A percentile compares a stretch with the other conserved stretches of the same genome.
These are phyloP conservation scores for Scaptomyza cyrtandrae DNA, from an alignment of 2,888 invertebrate species.

Conservation along the genomic window DNA sequence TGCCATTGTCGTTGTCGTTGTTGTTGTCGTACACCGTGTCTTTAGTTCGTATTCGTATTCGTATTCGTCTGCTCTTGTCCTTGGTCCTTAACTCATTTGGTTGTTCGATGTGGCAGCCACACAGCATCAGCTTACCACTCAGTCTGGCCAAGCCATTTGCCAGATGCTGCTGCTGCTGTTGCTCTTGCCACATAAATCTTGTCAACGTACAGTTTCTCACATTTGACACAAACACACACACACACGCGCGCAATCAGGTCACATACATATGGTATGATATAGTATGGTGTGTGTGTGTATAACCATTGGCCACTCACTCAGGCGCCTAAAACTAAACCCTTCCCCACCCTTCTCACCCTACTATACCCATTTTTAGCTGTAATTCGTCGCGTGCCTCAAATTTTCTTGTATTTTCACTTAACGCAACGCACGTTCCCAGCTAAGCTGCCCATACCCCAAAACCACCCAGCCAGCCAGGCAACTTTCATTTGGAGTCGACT, in stretches of 20 bases:
- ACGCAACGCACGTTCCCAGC: conserved; percentile 70
- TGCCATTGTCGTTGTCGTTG: conserved; percentile 45
- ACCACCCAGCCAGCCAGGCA: conserved; percentile 3
- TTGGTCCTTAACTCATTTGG: conserved; percentile 44
- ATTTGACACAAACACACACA: conserved; percentile 58
- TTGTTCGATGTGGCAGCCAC: conserved; percentile 39
- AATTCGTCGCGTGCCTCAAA: conserved; percentile 72
- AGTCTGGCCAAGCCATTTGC: conserved; percentile 11
- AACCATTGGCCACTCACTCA: conserved; percentile 62
- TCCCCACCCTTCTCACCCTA: conserved; percentile 1
- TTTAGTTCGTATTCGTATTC: conserved; percentile 6
- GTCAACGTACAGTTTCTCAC: conserved; percentile 74
- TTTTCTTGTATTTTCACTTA: conserved; percentile 73
- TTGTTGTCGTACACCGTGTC: conserved; percentile 16
- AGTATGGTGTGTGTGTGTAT: conserved; percentile 2
- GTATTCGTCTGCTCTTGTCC: conserved; percentile 7
- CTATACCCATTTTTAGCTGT: conserved; percentile 39
- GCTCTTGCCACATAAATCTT: conserved; percentile 70
- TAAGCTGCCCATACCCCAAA: conserved; percentile 42
- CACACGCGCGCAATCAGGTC: neutral
- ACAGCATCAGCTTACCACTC: conserved; percentile 32
- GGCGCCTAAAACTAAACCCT: conserved; percentile 73
- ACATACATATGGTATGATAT: neutral
- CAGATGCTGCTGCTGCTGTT: conserved; percentile 42
- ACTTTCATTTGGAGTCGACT: conserved; percentile 47